Evolutionary conservation across 2,113 vertebrate species (phyloP).

Genomic region (Natator depressus): DNA sequence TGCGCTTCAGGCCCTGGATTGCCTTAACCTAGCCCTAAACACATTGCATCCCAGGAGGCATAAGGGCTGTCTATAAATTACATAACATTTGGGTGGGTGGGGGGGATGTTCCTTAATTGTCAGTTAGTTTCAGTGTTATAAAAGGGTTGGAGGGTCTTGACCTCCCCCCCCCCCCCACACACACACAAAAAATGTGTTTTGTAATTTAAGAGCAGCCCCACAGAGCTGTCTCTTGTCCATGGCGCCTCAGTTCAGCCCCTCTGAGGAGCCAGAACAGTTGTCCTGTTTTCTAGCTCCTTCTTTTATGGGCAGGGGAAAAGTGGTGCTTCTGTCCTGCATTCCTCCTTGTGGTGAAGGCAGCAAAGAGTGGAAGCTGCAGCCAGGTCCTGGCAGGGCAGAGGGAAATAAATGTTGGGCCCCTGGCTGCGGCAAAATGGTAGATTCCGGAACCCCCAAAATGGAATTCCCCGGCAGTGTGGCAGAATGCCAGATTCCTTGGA

Average conservation of each 20-base stretch:
- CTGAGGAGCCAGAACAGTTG: accelerated
- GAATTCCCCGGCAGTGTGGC: background rate
- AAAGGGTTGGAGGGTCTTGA: background rate
- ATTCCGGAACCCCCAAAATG: background rate
- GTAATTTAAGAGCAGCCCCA: too few species aligned
- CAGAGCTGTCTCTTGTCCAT: background rate
- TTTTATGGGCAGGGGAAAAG: background rate
- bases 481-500: background rate
- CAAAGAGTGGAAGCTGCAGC: background rate
- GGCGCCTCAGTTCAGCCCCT: background rate
- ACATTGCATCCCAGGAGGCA: background rate
- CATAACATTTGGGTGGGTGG: background rate
- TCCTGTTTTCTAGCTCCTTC: background rate
- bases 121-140: background rate
- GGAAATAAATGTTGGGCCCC: background rate
- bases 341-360: background rate
- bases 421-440: background rate
- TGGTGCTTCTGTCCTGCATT: background rate
- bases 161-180: too few species aligned
- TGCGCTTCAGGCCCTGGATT: background rate
- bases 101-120: background rate
- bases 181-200: too few species aligned
- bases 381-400: background rate
- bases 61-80: background rate
- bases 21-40: background rate